Percentiles rank a stretch among this genome's conserved stretches.
These are phyloP conservation scores for Ceyx cyanopectus DNA, from an alignment of 2,113 vertebrate genomes.

Conservation along the genomic window DNA sequence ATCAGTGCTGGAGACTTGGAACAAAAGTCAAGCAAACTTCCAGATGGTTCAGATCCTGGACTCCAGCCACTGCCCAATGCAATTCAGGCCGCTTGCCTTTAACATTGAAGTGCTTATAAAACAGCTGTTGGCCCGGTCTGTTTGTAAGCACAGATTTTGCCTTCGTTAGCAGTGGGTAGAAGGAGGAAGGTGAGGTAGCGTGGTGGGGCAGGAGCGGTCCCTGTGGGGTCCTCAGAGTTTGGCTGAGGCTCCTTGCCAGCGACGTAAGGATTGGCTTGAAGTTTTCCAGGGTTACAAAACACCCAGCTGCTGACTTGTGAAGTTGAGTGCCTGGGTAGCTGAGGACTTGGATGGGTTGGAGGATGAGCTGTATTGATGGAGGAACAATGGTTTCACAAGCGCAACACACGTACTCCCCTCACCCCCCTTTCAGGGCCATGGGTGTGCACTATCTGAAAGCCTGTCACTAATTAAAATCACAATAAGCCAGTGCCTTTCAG, in stretches of 20 bases:
- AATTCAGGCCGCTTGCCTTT: constrained; percentile 1
- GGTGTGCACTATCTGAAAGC: constrained; percentile 33
- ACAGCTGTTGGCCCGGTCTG: constrained; percentile 4
- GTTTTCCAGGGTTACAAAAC: constrained; percentile 5
- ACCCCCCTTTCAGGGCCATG: neutral
- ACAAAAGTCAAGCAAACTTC: constrained; percentile 35
- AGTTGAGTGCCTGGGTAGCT: constrained; percentile 27
- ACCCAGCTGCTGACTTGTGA: constrained; percentile 17
- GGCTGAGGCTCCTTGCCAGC: neutral
- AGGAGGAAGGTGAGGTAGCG: constrained; percentile 2
- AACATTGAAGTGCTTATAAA: neutral
- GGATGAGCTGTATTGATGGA: neutral
- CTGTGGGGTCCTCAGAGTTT: neutral
- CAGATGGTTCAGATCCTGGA: constrained; percentile 66
- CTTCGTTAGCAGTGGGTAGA: neutral
- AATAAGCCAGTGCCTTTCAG: neutral
- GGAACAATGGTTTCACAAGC: constrained; percentile 21
- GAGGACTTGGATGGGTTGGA: neutral
- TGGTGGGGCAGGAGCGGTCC: neutral
- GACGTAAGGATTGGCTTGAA: neutral
- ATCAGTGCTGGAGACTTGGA: neutral
- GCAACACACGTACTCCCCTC: fast-evolving
- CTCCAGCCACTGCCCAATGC: neutral
- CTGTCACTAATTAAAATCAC: neutral
- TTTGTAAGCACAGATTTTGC: neutral